Evolutionary conservation across 1,140 invertebrate genomes (phyloP), one percentile per base, ranked within the genome.

Genomic region (Mycetomoellerius zeteki): DNA sequence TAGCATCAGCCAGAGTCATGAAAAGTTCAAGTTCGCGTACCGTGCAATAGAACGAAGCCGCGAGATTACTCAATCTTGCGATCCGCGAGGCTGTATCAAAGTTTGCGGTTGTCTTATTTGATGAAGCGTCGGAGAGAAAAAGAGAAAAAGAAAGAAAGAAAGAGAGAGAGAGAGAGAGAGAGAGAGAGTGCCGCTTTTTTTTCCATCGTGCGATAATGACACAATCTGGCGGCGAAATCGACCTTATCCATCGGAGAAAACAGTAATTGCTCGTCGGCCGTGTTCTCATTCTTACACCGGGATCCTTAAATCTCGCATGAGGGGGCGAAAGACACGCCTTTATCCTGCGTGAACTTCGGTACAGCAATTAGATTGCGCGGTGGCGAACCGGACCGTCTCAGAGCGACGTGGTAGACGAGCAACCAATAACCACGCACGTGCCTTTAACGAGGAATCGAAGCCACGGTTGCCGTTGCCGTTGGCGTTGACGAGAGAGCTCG

Each of bases 351-450:
- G 27, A 81, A 87, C 76, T 88, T 82, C 86, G 85, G 47, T 77
- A 69, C 37, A 52, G 89, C 91, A 91, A 92, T 92, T 91, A 92
- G 89, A 92, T 88, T 69, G 84, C 88, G 54, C 54, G 43, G 24
- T 37, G 58, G 27, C 69, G 33, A 10, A 30, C 58, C 73, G 72
- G 73, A 62, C 21, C 67, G 69, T 78, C 72, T 67, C 47, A n/a
- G 16, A 69, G n/a, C 64, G 73, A 54, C 47, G 27, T 52, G 67
- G 60, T 77, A 88, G 88, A 87, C 67, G 85, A 64, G 69, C 85
- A 88, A 91, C 87, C 89, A 89, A 93, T 92, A 93, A 91, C 76
- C 88, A 73, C 89, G 90, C 92, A 91, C 92, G 91, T 92, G 91
- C 90, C 89, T 85, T 69, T 91, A 92, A 92, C 86, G 90, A 92